phyloP scores from a whole-genome alignment of 1,140 invertebrate species.

The Trypoxylus dichotomus region DNA sequence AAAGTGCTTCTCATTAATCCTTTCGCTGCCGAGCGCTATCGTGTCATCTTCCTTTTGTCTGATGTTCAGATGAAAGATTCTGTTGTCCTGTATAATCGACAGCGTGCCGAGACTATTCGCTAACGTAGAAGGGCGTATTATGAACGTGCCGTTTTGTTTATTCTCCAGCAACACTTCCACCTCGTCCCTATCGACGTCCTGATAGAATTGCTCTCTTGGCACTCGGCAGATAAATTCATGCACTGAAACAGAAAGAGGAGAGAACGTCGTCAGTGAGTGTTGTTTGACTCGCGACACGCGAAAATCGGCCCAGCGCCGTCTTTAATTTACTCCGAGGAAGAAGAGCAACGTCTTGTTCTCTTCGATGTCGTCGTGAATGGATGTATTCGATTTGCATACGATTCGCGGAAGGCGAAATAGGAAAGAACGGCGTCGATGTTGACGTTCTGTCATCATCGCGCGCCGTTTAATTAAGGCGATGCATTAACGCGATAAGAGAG shows the following conservation, averaged over 20 bases:
- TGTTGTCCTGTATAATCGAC: constrained; percentile 46
- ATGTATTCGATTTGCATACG: not conserved
- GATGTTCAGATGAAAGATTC: constrained; percentile 49
- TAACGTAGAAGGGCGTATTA: constrained; percentile 47
- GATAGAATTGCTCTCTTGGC: constrained; percentile 44
- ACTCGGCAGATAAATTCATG: constrained; percentile 12
- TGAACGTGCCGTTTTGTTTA: constrained; percentile 49
- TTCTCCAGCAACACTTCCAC: constrained; percentile 45
- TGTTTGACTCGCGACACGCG: not conserved
- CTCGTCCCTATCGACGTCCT: constrained; percentile 43
- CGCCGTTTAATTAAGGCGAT: not conserved
- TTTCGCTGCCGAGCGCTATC: constrained; percentile 47
- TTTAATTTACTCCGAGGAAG: not conserved
- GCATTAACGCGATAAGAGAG: not conserved
- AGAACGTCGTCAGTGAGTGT: not conserved
- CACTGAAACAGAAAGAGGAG: constrained; percentile 7
- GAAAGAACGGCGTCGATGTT: not conserved
- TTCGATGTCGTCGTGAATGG: not conserved
- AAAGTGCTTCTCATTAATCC: constrained; percentile 48
- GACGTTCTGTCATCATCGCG: not conserved
- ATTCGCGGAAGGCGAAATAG: not conserved
- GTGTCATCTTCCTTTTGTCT: constrained; percentile 43
- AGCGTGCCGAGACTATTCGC: constrained; percentile 42
- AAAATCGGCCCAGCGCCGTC: not conserved
- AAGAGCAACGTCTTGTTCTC: not conserved